These are phyloP conservation scores for Gambelia wislizenii DNA, from an alignment of 2,797 vertebrate species.

Conservation along the genomic window DNA sequence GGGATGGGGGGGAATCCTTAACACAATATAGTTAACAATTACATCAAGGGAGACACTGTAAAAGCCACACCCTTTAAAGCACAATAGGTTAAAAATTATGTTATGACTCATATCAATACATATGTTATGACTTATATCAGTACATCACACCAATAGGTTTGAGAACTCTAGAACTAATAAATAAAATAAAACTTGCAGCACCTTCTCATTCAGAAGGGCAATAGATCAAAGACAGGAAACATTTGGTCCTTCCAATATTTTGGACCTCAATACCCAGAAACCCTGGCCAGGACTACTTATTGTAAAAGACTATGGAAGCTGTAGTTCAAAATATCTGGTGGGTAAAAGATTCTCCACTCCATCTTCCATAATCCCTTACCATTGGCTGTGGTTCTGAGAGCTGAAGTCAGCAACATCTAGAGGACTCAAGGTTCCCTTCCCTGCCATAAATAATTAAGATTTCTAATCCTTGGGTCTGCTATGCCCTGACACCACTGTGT, in stretches of 20 bases:
- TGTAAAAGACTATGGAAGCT: not conserved
- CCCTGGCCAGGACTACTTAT: not conserved
- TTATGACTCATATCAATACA: not conserved
- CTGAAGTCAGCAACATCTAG: not conserved
- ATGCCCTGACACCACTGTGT: not conserved
- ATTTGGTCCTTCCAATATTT: not conserved
- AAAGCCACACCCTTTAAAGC: not conserved
- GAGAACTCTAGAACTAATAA: fast-evolving
- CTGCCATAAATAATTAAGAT: not conserved
- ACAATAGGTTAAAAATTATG: not conserved
- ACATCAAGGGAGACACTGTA: not conserved
- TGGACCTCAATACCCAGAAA: not conserved
- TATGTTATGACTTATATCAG: not conserved
- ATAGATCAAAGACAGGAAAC: not conserved
- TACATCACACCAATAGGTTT: fast-evolving
- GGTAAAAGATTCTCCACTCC: not conserved
- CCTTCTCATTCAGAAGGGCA: not conserved
- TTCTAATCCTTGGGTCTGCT: not conserved
- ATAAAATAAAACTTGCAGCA: not conserved
- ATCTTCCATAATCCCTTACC: not conserved
- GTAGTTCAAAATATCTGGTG: not conserved
- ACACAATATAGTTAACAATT: not conserved
- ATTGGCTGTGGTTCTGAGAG: too few relatives aligned
- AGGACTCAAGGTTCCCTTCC: not conserved
- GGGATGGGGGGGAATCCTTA: not conserved